These are phyloP conservation scores for Calycopis cecrops DNA, from an alignment of 1,140 invertebrate species.

Conservation along the genomic window DNA sequence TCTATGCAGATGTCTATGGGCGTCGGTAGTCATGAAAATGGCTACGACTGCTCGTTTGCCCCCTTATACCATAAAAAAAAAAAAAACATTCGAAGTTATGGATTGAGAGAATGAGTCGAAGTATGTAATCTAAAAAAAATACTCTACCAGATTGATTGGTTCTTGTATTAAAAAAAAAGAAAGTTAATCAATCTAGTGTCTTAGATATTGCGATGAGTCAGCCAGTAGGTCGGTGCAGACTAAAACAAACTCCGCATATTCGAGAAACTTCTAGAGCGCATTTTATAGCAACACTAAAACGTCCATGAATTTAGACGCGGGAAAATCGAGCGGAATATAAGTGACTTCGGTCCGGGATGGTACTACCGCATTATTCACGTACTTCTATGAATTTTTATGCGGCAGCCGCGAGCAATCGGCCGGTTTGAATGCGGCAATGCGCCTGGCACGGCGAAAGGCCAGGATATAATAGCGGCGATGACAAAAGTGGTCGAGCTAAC, in stretches of 20 bases:
- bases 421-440: conserved; percentile 33
- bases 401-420: conserved; percentile 35
- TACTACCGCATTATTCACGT: conserved; percentile 35
- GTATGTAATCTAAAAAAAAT: too few relatives aligned
- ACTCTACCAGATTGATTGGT: too few relatives aligned
- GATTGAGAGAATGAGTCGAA: too few relatives aligned
- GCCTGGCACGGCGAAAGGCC: conserved; percentile 32
- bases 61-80: too few relatives aligned
- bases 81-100: too few relatives aligned
- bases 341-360: conserved; percentile 23
- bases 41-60: too few relatives aligned
- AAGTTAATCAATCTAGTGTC: too few relatives aligned
- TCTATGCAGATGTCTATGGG: too few relatives aligned
- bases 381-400: conserved; percentile 53
- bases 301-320: conserved; percentile 29
- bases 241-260: conserved; percentile 11
- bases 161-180: too few relatives aligned
- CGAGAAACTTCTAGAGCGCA: conserved; percentile 21
- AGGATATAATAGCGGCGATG: conserved; percentile 58
- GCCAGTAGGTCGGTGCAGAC: neutral
- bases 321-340: conserved; percentile 32
- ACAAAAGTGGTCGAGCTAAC: conserved; percentile 64
- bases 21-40: too few relatives aligned
- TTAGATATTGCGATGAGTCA: too few relatives aligned
- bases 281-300: conserved; percentile 34